phyloP scores from a whole-genome alignment of 2,113 vertebrate genomes.

The Anthoscopus minutus region DNA sequence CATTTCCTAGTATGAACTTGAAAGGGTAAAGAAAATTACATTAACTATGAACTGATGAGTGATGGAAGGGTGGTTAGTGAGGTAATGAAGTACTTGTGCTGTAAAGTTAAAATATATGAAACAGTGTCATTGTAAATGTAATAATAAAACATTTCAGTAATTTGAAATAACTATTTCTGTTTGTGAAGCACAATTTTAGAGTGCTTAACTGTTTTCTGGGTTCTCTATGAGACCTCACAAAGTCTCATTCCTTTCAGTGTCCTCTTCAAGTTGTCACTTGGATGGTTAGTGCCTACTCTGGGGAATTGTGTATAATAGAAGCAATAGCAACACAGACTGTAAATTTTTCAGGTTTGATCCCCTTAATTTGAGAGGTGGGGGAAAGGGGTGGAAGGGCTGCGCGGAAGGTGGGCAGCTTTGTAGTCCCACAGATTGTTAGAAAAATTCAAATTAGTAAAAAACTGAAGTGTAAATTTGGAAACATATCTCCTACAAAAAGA shows the following conservation, averaged over 20 bases:
- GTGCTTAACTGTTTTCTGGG: neutral
- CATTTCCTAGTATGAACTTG: neutral
- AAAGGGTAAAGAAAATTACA: neutral
- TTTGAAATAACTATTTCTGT: neutral
- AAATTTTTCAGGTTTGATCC: neutral
- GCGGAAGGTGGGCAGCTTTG: no score
- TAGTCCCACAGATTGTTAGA: neutral
- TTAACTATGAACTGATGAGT: neutral
- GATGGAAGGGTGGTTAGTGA: neutral
- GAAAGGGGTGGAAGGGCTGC: accelerated
- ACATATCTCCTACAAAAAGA: neutral
- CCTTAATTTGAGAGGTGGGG: neutral
- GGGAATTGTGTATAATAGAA: neutral
- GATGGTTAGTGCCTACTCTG: accelerated
- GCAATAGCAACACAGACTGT: neutral
- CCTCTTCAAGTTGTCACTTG: neutral
- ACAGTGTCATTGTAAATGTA: neutral
- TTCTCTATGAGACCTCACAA: neutral
- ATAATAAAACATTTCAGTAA: neutral
- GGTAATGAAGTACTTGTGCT: neutral
- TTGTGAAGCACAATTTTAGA: neutral
- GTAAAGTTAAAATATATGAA: neutral
- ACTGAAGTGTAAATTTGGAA: neutral
- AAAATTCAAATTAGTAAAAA: neutral
- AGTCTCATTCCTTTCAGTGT: neutral